Conservation (phyloP, 2,113 vertebrate genomes). For the Microcebus griseorufus region DNA sequence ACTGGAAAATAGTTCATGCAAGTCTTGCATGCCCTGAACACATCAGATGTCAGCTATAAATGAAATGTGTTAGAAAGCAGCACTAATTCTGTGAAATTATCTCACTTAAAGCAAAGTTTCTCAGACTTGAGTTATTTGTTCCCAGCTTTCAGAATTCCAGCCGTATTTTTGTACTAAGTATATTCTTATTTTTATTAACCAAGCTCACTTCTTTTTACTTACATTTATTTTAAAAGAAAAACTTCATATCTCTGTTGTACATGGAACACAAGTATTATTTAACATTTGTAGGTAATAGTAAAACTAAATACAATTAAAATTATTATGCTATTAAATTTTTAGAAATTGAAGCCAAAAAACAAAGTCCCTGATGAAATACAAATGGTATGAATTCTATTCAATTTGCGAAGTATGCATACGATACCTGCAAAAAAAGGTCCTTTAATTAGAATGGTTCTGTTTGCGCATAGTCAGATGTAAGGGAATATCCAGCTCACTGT, state of each 20-base stretch:
- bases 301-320: not conserved
- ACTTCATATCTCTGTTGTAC: not conserved
- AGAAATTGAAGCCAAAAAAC: not conserved
- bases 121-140: not conserved
- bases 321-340: not conserved
- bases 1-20: not conserved
- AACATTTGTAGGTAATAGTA: not conserved
- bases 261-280: not conserved
- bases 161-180: not conserved
- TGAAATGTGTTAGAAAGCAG: not conserved
- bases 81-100: not conserved
- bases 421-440: not conserved
- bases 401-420: not conserved
- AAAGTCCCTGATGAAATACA: not conserved
- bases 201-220: not conserved
- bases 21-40: not conserved
- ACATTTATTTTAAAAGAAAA: not conserved
- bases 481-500: not conserved
- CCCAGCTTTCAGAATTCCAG: not conserved
- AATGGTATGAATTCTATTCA: not conserved
- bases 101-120: not conserved
- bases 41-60: not conserved
- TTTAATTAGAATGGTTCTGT: slow-evolving; percentile 5
- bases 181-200: not conserved
- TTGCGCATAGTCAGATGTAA: not conserved